phyloP scores from a whole-genome alignment of 1,140 invertebrate genomes.

The Prorops nasuta region DNA sequence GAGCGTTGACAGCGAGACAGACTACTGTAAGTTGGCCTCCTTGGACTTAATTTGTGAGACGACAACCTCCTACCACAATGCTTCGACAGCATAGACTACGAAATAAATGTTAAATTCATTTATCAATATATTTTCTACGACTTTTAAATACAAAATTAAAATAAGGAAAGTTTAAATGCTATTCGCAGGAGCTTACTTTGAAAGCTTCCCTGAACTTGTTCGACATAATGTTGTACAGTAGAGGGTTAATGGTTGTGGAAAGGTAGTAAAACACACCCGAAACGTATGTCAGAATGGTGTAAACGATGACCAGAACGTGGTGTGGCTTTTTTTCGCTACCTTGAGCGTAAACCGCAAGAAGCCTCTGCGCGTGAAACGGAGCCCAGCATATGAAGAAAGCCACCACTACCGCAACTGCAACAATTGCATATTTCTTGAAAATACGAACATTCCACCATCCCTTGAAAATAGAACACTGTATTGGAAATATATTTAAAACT shows the following conservation, averaged over 20 bases:
- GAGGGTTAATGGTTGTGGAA: constrained; percentile 77
- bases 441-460: too few relatives aligned
- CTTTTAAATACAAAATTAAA: too few relatives aligned
- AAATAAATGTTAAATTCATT: too few relatives aligned
- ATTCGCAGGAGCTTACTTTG: too few relatives aligned
- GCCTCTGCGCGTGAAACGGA: constrained; percentile 86
- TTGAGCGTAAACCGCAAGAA: constrained; percentile 70
- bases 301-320: constrained; percentile 53
- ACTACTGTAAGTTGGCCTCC: constrained; percentile 41
- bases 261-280: constrained; percentile 73
- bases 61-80: constrained; percentile 41
- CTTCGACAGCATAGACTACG: constrained; percentile 53
- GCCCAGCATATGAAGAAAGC: constrained; percentile 95
- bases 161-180: too few relatives aligned
- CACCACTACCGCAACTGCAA: constrained; percentile 87
- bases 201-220: constrained; percentile 83
- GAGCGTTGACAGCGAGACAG: constrained; percentile 31
- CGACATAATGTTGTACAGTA: constrained; percentile 86
- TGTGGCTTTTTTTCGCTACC: constrained; percentile 40
- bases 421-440: too few relatives aligned
- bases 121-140: too few relatives aligned
- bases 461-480: too few relatives aligned
- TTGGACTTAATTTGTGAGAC: constrained; percentile 21
- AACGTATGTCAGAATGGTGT: constrained; percentile 65
- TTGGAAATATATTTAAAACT: too few relatives aligned